These are phyloP conservation scores for Stichodactyla mertensii DNA, from an alignment of 64 coral and sea anemone species.

Conservation along the genomic window DNA sequence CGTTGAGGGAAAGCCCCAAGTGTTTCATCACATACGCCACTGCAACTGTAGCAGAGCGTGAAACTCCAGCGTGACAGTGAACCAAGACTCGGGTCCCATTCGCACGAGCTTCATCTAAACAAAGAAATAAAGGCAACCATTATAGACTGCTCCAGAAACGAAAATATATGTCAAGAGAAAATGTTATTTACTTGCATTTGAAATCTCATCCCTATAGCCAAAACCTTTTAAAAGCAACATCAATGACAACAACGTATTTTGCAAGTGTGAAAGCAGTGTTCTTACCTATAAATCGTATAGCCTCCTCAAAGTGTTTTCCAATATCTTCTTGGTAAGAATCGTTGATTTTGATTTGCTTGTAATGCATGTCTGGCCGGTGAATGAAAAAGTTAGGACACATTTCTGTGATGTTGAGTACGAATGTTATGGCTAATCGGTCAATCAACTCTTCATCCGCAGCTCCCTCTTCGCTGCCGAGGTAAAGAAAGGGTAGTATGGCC, in stretches of 20 bases:
- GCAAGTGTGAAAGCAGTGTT: not conserved
- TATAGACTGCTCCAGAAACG: too few relatives aligned
- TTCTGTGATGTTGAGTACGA: constrained; percentile 86
- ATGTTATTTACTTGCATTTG: too few relatives aligned
- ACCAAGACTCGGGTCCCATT: constrained; percentile 68
- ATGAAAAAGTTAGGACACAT: constrained; percentile 92
- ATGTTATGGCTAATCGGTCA: constrained; percentile 90
- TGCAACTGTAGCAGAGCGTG: constrained; percentile 97
- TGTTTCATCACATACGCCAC: constrained; percentile 97
- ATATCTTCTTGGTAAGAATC: constrained; percentile 96
- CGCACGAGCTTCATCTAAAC: constrained; percentile 79
- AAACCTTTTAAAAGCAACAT: not conserved
- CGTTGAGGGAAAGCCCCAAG: constrained; percentile 70
- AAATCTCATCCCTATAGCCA: too few relatives aligned
- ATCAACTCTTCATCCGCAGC: constrained; percentile 90
- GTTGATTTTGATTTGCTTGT: constrained; percentile 96
- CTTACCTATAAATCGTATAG: constrained; percentile 93
- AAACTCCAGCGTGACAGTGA: constrained; percentile 99
- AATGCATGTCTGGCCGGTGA: constrained; percentile 73
- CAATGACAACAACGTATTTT: not conserved
- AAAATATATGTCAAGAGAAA: too few relatives aligned
- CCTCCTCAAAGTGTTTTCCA: constrained; percentile 89
- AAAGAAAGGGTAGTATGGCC: constrained; percentile 79
- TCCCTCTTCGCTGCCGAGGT: constrained; percentile 89
- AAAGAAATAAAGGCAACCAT: not conserved